A percentile compares a stretch with the other conserved stretches of the same genome.
Conservation (phyloP, 2,888 invertebrate genomes). For the Rhamphomyia laevipes region DNA sequence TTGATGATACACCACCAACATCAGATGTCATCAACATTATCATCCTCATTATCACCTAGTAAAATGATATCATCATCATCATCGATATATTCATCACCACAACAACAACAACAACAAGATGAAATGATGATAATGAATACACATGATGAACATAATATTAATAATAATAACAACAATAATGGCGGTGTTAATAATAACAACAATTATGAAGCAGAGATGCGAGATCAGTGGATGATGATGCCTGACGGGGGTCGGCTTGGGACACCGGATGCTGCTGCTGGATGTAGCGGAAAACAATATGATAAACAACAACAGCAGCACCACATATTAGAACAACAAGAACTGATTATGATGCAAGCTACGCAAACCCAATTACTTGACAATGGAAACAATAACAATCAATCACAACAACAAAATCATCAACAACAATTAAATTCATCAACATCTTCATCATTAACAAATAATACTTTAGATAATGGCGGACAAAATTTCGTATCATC, state of each 20-base stretch:
- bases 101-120: constrained; percentile 13
- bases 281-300: constrained; percentile 16
- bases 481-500: constrained; percentile 27
- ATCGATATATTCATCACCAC: constrained; percentile 5
- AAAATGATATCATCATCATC: constrained; percentile 1
- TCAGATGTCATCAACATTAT: constrained; percentile 20
- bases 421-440: constrained; percentile 10
- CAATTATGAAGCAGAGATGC: constrained; percentile 29
- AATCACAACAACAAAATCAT: constrained; percentile 17
- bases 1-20: constrained; percentile 31
- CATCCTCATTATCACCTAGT: constrained; percentile 10
- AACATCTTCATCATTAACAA: constrained; percentile 10
- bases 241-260: constrained; percentile 45
- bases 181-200: constrained; percentile 22
- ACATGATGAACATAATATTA: constrained; percentile 11
- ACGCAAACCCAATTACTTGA: constrained; percentile 25
- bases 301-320: constrained; percentile 11
- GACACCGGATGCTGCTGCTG: constrained; percentile 51
- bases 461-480: constrained; percentile 17
- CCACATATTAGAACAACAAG: background rate
- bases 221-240: constrained; percentile 35
- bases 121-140: constrained; percentile 16
- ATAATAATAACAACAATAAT: constrained; percentile 6
- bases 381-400: constrained; percentile 22
- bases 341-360: constrained; percentile 17